phyloP scores from a whole-genome alignment of 2,797 vertebrate genomes.

The Sternotherus odoratus region DNA sequence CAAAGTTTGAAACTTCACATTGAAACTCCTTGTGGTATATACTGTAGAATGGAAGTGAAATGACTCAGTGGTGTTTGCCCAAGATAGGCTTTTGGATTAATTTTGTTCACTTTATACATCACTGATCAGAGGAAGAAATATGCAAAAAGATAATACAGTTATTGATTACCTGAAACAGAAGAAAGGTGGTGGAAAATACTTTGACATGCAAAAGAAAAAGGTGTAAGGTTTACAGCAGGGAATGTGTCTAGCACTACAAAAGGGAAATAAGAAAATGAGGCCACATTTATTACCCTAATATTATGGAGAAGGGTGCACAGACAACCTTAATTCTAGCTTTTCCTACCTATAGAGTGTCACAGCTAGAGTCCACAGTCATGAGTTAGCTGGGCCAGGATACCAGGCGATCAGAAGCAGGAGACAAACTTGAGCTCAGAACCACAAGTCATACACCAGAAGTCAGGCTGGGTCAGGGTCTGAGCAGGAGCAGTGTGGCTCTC shows the following conservation, averaged over 20 bases:
- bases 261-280: neutral
- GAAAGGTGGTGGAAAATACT: neutral
- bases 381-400: neutral
- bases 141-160: neutral
- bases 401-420: neutral
- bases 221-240: neutral
- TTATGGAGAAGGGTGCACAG: neutral
- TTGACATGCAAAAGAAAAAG: rapidly evolving
- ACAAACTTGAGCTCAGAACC: too few species aligned
- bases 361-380: neutral
- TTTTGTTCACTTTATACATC: neutral
- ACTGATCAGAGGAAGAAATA: neutral
- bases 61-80: neutral
- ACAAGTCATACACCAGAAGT: neutral
- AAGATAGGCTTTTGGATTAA: neutral
- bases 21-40: neutral
- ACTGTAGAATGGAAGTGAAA: neutral
- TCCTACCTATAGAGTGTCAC: neutral
- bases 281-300: neutral
- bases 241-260: neutral
- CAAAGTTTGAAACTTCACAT: too few species aligned
- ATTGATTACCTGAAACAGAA: neutral
- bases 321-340: neutral
- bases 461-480: neutral
- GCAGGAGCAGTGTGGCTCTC: neutral